These are phyloP conservation scores for Palloptera scutellata DNA, from an alignment of 2,888 invertebrate species.

Conservation along the genomic window DNA sequence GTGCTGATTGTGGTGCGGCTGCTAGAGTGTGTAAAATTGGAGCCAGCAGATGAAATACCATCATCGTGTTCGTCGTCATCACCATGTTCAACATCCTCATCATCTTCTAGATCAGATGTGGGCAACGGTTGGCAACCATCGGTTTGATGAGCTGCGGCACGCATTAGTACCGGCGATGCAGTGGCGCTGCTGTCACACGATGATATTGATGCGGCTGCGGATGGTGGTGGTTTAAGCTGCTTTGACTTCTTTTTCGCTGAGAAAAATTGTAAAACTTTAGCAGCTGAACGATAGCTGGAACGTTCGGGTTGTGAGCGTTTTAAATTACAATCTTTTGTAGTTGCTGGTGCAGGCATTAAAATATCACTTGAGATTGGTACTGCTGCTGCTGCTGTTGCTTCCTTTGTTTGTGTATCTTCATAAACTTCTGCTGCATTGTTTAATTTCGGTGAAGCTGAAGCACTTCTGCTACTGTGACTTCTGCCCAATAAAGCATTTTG, in stretches of 20 bases:
- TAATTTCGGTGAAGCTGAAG: slow-evolving; percentile 18
- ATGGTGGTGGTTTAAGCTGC: slow-evolving; percentile 21
- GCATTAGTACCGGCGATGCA: slow-evolving; percentile 52
- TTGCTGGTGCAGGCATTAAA: slow-evolving; percentile 35
- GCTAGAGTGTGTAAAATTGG: slow-evolving; percentile 44
- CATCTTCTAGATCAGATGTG: slow-evolving; percentile 42
- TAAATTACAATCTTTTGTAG: slow-evolving; percentile 39
- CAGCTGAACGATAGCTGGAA: slow-evolving; percentile 51
- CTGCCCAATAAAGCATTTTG: slow-evolving; percentile 39
- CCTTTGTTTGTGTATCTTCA: slow-evolving; percentile 34
- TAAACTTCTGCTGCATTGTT: slow-evolving; percentile 35
- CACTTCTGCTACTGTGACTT: slow-evolving; percentile 31
- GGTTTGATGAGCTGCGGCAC: slow-evolving; percentile 41
- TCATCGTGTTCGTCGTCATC: slow-evolving; percentile 51
- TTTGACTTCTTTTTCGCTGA: slow-evolving; percentile 52
- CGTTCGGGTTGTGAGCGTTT: slow-evolving; percentile 49
- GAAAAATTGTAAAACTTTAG: slow-evolving; percentile 56
- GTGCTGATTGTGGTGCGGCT: slow-evolving; percentile 29
- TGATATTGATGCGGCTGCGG: slow-evolving; percentile 26
- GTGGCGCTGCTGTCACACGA: slow-evolving; percentile 40
- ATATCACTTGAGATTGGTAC: too few relatives aligned
- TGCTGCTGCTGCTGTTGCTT: slow-evolving; percentile 40
- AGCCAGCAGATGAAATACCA: slow-evolving; percentile 55
- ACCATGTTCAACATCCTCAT: slow-evolving; percentile 37
- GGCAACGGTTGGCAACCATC: slow-evolving; percentile 45